Conservation (phyloP, 2,113 vertebrate species). For the Oryzias melastigma region DNA sequence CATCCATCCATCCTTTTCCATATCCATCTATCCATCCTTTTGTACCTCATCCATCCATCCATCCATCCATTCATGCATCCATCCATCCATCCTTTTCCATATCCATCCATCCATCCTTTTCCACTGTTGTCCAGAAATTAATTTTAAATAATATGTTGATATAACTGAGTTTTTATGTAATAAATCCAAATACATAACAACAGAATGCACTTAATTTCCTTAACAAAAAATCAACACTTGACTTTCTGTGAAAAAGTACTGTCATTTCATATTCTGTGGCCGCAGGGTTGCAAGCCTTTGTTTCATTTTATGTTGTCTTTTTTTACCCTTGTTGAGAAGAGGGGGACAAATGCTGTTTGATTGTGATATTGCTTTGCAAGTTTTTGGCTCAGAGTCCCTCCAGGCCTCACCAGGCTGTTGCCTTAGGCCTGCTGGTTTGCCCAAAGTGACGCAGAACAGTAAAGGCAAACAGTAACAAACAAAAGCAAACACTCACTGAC, state of each 20-base stretch:
- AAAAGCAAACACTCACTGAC: constrained; percentile 32
- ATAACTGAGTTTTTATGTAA: not conserved
- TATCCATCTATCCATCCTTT: not conserved
- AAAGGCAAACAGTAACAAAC: constrained; percentile 34
- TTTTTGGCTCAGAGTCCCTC: constrained; percentile 43
- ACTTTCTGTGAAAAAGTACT: not conserved
- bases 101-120: not conserved
- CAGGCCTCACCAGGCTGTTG: constrained; percentile 33
- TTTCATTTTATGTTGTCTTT: constrained; percentile 12
- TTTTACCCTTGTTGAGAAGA: constrained; percentile 38
- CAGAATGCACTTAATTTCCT: constrained; percentile 5
- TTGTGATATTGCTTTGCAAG: constrained; percentile 47
- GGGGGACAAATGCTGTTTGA: constrained; percentile 41
- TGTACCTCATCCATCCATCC: not conserved
- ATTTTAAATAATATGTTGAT: not conserved
- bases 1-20: not conserved
- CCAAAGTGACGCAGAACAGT: constrained; percentile 33
- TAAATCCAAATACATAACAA: constrained; percentile 13
- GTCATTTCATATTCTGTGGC: not conserved
- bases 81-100: not conserved
- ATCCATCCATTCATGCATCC: not conserved
- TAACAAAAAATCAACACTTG: not conserved
- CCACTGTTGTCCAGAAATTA: not conserved
- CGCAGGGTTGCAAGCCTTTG: constrained; percentile 14
- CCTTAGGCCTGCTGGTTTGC: constrained; percentile 42